A percentile compares a stretch with the other conserved stretches of the same genome.
These are phyloP conservation scores for Porites lutea DNA, from an alignment of 64 coral and sea anemone genomes.

Conservation along the genomic window DNA sequence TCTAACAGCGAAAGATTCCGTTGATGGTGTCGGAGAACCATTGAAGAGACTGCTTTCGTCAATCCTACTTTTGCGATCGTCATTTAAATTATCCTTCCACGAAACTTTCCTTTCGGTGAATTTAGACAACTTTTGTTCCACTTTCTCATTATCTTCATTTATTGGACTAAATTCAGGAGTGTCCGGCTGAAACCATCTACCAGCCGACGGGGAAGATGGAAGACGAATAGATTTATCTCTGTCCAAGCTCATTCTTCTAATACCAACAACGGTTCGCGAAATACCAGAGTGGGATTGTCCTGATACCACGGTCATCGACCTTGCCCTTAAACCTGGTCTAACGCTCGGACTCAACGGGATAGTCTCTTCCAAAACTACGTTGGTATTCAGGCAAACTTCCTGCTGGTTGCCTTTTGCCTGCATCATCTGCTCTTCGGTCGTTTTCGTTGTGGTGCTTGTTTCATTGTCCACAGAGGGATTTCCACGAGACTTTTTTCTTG, in stretches of 20 bases:
- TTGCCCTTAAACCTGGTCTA: background rate
- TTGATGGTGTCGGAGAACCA: background rate
- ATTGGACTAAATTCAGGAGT: background rate
- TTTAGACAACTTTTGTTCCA: background rate
- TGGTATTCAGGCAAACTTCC: background rate
- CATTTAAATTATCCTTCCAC: background rate
- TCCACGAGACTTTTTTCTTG: background rate
- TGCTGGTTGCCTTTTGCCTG: background rate
- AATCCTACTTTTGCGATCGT: background rate
- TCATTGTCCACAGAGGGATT: background rate
- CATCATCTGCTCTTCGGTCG: background rate
- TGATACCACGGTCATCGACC: background rate
- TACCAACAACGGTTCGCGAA: background rate
- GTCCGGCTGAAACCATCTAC: background rate
- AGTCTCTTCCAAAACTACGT: slow-evolving; percentile 1
- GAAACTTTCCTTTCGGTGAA: slow-evolving; percentile 5
- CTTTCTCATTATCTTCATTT: background rate
- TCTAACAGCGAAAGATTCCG: background rate
- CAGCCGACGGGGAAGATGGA: background rate
- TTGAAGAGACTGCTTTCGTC: background rate
- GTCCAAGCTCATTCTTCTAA: slow-evolving; percentile 17
- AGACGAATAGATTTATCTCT: background rate
- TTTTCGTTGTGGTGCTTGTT: background rate
- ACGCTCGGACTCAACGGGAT: background rate
- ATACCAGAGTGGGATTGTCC: background rate